Evolutionary conservation across 2,888 invertebrate genomes (phyloP).

Genomic region (Polyommatus icarus): DNA sequence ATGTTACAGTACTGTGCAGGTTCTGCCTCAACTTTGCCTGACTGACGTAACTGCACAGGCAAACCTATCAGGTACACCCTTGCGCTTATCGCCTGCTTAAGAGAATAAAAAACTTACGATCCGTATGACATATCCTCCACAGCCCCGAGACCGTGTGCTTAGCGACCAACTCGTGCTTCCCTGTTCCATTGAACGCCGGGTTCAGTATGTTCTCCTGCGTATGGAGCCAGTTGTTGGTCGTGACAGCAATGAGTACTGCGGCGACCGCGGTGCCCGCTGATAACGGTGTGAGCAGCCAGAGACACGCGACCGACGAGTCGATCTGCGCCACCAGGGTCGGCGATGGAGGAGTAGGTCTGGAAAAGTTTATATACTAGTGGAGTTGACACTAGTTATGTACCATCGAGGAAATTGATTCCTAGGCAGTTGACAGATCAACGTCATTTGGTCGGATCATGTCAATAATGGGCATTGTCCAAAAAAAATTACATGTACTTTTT

Average conservation of each 20-base stretch:
- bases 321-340: constrained; percentile 73
- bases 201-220: constrained; percentile 92
- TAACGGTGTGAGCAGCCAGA: constrained; percentile 83
- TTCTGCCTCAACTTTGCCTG: no score
- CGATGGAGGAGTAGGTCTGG: constrained; percentile 73
- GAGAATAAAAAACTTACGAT: constrained; percentile 81
- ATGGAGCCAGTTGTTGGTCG: constrained; percentile 92
- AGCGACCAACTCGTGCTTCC: constrained; percentile 84
- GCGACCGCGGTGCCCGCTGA: constrained; percentile 86
- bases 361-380: no score
- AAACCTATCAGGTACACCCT: no score
- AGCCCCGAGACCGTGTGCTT: constrained; percentile 90
- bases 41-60: no score
- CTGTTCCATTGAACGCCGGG: constrained; percentile 88
- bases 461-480: no score
- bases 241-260: constrained; percentile 86
- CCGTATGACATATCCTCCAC: constrained; percentile 89
- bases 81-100: no score
- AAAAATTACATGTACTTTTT: no score
- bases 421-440: no score
- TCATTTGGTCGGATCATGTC: no score
- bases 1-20: no score
- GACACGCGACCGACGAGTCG: constrained; percentile 82
- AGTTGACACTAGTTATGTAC: no score
- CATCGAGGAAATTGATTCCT: no score